A percentile compares a stretch with the other conserved stretches of the same genome.
phyloP scores from a whole-genome alignment of 2,113 vertebrate genomes.

The Monopterus albus region DNA sequence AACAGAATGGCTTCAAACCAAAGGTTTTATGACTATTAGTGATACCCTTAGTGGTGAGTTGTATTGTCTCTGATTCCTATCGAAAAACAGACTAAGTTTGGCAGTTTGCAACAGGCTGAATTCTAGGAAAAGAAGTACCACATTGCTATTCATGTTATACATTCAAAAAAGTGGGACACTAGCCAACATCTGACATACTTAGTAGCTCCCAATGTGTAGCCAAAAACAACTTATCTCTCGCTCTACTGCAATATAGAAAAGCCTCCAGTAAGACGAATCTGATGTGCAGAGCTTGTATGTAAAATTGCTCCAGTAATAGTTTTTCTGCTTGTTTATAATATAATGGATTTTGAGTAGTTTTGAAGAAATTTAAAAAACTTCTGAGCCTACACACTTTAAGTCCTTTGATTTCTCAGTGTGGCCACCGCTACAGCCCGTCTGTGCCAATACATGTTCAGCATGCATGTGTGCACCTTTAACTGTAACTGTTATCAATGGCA shows the following conservation, averaged over 20 bases:
- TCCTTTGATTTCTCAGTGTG: neutral
- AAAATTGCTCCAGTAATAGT: neutral
- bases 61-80: neutral
- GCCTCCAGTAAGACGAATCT: neutral
- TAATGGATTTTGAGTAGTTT: conserved; percentile 17
- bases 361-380: neutral
- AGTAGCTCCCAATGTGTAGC: neutral
- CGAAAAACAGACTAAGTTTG: neutral
- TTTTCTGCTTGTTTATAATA: conserved; percentile 8
- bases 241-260: neutral
- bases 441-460: conserved; percentile 1
- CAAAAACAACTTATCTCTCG: neutral
- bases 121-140: neutral
- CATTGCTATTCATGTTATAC: neutral
- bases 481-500: neutral
- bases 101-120: neutral
- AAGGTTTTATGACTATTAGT: conserved; percentile 13
- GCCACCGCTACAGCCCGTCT: neutral
- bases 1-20: neutral
- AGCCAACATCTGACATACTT: neutral
- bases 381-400: neutral
- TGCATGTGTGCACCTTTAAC: neutral
- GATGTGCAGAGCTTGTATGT: neutral
- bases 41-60: conserved; percentile 4
- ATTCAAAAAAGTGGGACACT: neutral